Base-by-base conservation (phyloP, 2,888 invertebrate species). In the Pocota personata region DNA sequence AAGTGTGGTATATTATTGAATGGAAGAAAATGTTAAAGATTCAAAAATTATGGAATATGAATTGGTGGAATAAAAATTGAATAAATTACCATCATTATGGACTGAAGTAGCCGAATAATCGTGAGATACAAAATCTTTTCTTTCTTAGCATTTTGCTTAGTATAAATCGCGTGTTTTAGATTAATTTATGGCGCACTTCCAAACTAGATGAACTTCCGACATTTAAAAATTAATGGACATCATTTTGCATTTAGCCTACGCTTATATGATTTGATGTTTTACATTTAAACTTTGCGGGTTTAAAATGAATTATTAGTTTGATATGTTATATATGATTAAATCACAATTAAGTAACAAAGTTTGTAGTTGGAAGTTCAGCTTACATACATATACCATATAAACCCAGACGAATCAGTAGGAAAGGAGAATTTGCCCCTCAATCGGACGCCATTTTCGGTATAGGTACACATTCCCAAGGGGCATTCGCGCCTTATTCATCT, bases 61-160 rank as follows among this genome's bases (percentile, higher is more conserved):
- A 62, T 73, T 32, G 64, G 43, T 43, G 10, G 55, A 55, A 64
- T 64, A 64, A 43, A 52, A 55, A 52, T 55, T n/a, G 30, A 32
- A 73, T 73, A 73, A 64, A 62, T 73, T 62, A 64, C 27, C 21
- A 16, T 46, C 24, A 12, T 4, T 27, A 10, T 24, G 27, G 62
- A 14, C 14, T 14, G 27, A 27, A 43, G 16, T 19, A 37, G 21
- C 37, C 37, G 37, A 37, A 21, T n/a, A 14, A 30, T 43, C 27
- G 43, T 43, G 40, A 60, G 40, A 60, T 27, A 43, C 24, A 27
- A 43, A 40, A 24, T 32, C 1, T 8, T 32, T 12, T 6, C 6
- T 16, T 8, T 43, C 40, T 46, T 43, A 14, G 30, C n/a, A n/a
- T n/a, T n/a, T 40, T 8, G 27, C 6, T 60, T 57, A n/a, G 0